Evolutionary conservation across 2,888 invertebrate genomes (phyloP).

Genomic region (Pseudeuparius sepicola): DNA sequence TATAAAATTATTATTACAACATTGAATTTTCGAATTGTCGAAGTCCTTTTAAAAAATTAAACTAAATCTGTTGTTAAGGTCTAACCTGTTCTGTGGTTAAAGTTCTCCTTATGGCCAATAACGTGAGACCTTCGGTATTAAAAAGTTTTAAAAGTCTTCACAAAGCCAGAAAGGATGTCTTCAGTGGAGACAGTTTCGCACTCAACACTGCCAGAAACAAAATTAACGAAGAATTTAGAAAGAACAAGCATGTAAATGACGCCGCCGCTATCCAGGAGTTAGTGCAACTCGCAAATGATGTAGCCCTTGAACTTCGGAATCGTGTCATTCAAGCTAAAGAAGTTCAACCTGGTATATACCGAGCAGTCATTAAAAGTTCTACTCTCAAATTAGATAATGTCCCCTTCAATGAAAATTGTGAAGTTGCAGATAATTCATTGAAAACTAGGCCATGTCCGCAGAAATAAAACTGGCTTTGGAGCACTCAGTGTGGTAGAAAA

Average conservation of each 20-base stretch:
- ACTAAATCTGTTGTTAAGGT: too few species aligned
- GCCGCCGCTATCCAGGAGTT: slow-evolving; percentile 54
- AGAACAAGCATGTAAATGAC: slow-evolving; percentile 53
- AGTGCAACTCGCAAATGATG: slow-evolving; percentile 55
- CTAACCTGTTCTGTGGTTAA: too few species aligned
- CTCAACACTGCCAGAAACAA: slow-evolving; percentile 53
- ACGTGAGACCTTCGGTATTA: slow-evolving; percentile 47
- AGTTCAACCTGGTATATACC: slow-evolving; percentile 55
- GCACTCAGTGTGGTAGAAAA: too few species aligned
- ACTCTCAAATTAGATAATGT: slow-evolving; percentile 54
- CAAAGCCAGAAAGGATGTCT: slow-evolving; percentile 54
- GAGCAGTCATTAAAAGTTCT: slow-evolving; percentile 50
- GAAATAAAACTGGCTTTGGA: too few species aligned
- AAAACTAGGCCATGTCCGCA: too few species aligned
- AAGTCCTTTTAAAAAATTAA: too few species aligned
- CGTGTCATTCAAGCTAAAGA: slow-evolving; percentile 64
- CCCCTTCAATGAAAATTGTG: slow-evolving; percentile 31
- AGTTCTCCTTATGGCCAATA: slow-evolving; percentile 24
- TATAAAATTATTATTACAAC: too few species aligned
- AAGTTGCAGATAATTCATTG: too few species aligned
- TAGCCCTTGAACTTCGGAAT: slow-evolving; percentile 59
- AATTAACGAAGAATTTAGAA: slow-evolving; percentile 67
- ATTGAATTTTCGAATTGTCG: too few species aligned
- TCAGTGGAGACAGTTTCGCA: slow-evolving; percentile 55
- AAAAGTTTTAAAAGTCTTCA: slow-evolving; percentile 63